Conservation (phyloP, 2,888 invertebrate species). For the Drosophila picticornis region DNA sequence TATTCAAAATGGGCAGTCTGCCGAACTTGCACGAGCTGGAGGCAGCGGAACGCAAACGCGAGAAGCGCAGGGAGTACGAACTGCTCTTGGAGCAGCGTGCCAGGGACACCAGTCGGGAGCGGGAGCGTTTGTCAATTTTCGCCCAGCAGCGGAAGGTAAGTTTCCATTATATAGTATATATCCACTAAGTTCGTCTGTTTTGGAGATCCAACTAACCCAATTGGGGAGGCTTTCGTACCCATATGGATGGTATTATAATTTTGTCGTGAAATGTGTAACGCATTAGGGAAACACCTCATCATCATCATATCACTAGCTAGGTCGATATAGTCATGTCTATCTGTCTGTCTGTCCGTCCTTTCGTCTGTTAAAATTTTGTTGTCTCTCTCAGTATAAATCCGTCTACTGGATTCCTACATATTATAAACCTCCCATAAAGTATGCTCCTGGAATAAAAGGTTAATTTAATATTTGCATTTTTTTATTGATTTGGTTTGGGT, state of each 20-base stretch:
- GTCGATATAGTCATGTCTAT: too few relatives aligned
- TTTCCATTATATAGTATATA: constrained; percentile 17
- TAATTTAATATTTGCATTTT: too few relatives aligned
- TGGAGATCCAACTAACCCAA: not conserved
- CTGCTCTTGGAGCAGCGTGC: constrained; percentile 80
- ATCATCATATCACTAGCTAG: not conserved
- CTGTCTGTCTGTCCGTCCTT: too few relatives aligned
- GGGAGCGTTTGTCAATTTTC: constrained; percentile 80
- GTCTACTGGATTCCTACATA: too few relatives aligned
- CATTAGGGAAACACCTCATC: not conserved
- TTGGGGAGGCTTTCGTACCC: not conserved
- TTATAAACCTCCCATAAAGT: too few relatives aligned
- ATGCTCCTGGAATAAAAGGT: too few relatives aligned
- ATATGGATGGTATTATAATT: not conserved
- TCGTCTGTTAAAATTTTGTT: not conserved
- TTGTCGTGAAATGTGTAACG: not conserved
- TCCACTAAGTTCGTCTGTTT: too few relatives aligned
- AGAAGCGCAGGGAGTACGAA: constrained; percentile 82
- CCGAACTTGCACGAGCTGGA: constrained; percentile 89
- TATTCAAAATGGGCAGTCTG: constrained; percentile 87
- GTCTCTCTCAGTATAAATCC: too few relatives aligned
- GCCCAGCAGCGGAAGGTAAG: constrained; percentile 83
- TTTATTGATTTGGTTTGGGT: not conserved
- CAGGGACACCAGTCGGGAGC: constrained; percentile 82
- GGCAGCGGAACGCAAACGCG: constrained; percentile 83